phyloP scores from a whole-genome alignment of 2,797 vertebrate genomes.

The Oryzias sinensis region DNA sequence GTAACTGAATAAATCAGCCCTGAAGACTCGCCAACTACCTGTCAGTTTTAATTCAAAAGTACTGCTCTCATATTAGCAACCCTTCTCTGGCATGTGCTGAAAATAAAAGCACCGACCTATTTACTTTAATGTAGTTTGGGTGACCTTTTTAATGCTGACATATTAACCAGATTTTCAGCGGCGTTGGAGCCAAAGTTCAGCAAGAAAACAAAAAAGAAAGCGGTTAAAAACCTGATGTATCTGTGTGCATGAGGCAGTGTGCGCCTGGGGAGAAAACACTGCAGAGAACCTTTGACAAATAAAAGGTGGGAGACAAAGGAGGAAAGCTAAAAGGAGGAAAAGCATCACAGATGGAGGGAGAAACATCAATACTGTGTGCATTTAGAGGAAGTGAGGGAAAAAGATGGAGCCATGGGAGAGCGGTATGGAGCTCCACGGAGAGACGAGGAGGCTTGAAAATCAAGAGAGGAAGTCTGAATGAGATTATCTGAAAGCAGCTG shows the following conservation, averaged over 20 bases:
- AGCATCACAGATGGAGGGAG: conserved; percentile 68
- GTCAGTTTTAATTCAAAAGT: no score
- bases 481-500: conserved; percentile 73
- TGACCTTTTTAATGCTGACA: no score
- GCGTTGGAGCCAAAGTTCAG: no score
- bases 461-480: conserved; percentile 69
- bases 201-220: conserved; percentile 5
- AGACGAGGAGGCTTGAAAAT: conserved; percentile 62
- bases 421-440: conserved; percentile 49
- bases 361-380: conserved; percentile 71
- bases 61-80: no score
- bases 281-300: conserved; percentile 68
- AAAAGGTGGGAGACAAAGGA: conserved; percentile 70
- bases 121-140: no score
- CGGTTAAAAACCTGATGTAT: conserved; percentile 33
- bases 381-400: conserved; percentile 59
- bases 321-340: conserved; percentile 65
- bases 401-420: conserved; percentile 59
- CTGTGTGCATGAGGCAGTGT: conserved; percentile 40
- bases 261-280: conserved; percentile 65
- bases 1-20: no score
- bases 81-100: conserved; percentile 2
- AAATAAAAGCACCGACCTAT: neutral
- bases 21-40: no score
- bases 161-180: no score